Base-by-base conservation (phyloP, 1,140 invertebrate genomes). In the Homarus americanus region DNA sequence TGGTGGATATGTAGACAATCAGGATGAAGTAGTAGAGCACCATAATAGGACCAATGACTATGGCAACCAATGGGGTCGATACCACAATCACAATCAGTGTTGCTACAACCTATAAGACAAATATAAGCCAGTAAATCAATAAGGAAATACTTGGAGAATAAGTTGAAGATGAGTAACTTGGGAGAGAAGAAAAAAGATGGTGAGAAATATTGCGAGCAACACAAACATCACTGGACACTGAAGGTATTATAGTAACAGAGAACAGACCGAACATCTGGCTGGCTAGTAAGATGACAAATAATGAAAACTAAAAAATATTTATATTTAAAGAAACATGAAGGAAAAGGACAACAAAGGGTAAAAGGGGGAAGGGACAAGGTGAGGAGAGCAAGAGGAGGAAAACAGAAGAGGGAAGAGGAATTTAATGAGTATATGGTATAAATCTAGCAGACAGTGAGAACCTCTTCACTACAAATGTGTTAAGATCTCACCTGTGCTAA, bases 1-100 rank as follows among this genome's bases (percentile, higher is more conserved):
- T 34, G 24, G 92, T 69, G 0, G 91, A 73, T 12, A 92, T 89
- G 80, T 92, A 92, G 34, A 91, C 44, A 32, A 49, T 72, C 53
- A 92, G 86, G 24, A 92, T 36, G 24, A 86, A 58, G 15, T 83
- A 78, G 72, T 89, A 92, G 9, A 87, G 38, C 7, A 80, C 92
- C 53, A 83, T 72, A n/a, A 89, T 38, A 1, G 89, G 82, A 20
- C 93, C 0, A 38, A 91, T 34, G 20, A 93, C 80, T 32, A 89
- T 1, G 20, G n/a, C 58, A 41, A 82, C 78, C 9, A 66, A 20
- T 20, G 87, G 87, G 2, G 79, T 82, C 7, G 87, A 82, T 17
- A 12, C 87, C 10, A 82, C 38, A 20, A 89, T 49, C 87, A 90
- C 87, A 34, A 90, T 73, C 41, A 82, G 44, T 12, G 87, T 90